phyloP scores from a whole-genome alignment of 2,888 invertebrate genomes.

The Synanthedon andrenaeformis region DNA sequence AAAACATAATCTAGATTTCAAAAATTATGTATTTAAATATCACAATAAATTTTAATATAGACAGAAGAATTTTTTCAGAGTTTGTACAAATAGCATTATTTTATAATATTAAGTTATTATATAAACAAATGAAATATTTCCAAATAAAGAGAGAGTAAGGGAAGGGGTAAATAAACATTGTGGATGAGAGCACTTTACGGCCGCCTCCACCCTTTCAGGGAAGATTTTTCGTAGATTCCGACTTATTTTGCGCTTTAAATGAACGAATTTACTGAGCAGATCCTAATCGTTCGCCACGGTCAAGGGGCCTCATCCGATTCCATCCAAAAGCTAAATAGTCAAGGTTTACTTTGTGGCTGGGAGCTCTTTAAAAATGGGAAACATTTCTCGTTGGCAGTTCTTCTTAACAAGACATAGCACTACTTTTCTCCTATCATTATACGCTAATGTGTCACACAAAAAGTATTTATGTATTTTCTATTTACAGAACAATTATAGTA shows the following conservation, averaged over 20 bases:
- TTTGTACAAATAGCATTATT: too few relatives aligned
- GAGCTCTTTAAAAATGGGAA: slow-evolving; percentile 40
- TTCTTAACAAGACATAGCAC: slow-evolving; percentile 4
- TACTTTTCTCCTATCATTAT: not conserved
- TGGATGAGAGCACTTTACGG: not conserved
- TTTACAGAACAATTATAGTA: too few relatives aligned
- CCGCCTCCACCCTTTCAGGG: not conserved
- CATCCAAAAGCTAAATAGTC: slow-evolving; percentile 43
- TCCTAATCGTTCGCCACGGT: slow-evolving; percentile 49
- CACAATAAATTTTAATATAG: too few relatives aligned
- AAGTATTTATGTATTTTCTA: not conserved
- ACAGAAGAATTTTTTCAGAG: too few relatives aligned
- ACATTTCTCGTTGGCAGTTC: slow-evolving; percentile 14
- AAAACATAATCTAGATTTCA: too few relatives aligned
- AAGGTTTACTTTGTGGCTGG: slow-evolving; percentile 49
- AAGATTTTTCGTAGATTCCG: slow-evolving; percentile 29
- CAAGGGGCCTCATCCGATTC: slow-evolving; percentile 49
- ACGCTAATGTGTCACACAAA: not conserved
- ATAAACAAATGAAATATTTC: too few relatives aligned
- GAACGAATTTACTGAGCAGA: slow-evolving; percentile 46
- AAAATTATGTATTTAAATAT: too few relatives aligned
- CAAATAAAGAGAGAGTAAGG: not conserved
- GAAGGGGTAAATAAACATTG: not conserved
- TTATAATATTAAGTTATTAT: too few relatives aligned
- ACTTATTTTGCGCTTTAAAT: slow-evolving; percentile 50